Evolutionary conservation across 2,113 vertebrate species (phyloP).

Genomic region (Herpailurus yagouaroundi): DNA sequence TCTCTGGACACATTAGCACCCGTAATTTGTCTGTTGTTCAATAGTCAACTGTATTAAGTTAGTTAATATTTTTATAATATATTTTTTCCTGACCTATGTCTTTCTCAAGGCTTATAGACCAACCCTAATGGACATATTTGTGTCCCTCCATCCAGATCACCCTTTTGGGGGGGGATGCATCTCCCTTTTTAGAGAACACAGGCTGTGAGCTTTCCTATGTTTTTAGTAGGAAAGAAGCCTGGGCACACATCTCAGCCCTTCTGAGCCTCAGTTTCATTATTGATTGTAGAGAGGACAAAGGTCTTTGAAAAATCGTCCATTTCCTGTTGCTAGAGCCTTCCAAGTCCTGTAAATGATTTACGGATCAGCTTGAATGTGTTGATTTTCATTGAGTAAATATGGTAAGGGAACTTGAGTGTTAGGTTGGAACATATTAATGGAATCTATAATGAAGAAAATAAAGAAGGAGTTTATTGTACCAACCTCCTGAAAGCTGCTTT

Average conservation of each 20-base stretch:
- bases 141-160: background rate
- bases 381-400: slow-evolving; percentile 6
- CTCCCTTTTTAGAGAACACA: background rate
- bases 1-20: background rate
- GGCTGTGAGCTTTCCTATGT: background rate
- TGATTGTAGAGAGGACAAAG: background rate
- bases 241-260: no score
- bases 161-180: background rate
- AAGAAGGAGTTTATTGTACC: background rate
- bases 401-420: background rate
- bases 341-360: background rate
- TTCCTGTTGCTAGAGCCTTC: background rate
- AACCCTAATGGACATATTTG: background rate
- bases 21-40: background rate
- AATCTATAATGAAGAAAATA: background rate
- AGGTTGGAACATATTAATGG: background rate
- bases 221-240: background rate
- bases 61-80: background rate
- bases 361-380: background rate
- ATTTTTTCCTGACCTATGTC: background rate
- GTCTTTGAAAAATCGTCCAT: background rate
- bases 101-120: background rate
- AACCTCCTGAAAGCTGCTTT: background rate
- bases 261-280: no score
- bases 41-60: background rate